Evolutionary conservation across 2,113 vertebrate species (phyloP).

Genomic region (Polypterus bichir): DNA sequence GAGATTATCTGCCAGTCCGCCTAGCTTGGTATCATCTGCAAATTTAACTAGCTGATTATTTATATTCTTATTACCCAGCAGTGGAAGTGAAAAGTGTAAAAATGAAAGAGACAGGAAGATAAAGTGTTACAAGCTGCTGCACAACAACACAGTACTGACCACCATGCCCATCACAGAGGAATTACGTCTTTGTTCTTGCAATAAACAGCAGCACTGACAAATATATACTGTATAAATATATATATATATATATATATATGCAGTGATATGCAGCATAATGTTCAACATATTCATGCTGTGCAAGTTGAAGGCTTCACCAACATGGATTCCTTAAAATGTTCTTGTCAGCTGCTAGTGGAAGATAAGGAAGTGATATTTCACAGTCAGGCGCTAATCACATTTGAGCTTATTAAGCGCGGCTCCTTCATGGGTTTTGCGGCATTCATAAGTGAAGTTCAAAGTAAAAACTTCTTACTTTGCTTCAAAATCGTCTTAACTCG

Average conservation of each 20-base stretch:
- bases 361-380: constrained; percentile 70
- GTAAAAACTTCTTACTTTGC: constrained; percentile 43
- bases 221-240: no score
- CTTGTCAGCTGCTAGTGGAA: constrained; percentile 50
- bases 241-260: constrained; percentile 1
- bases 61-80: no score
- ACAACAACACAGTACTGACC: no score
- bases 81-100: no score
- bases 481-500: constrained; percentile 58
- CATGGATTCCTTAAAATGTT: constrained; percentile 42
- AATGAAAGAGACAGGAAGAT: no score
- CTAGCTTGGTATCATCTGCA: no score
- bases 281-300: constrained; percentile 28
- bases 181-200: no score
- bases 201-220: no score
- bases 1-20: no score
- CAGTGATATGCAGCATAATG: not conserved
- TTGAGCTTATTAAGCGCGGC: constrained; percentile 56
- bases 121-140: no score
- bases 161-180: no score
- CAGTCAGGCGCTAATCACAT: constrained; percentile 65
- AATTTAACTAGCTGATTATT: no score
- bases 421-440: constrained; percentile 37
- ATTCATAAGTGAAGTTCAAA: constrained; percentile 67
- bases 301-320: constrained; percentile 33